A percentile compares a stretch with the other conserved stretches of the same genome.
These are phyloP conservation scores for Drosophila nigritarsus DNA, from an alignment of 2,888 invertebrate genomes.

Conservation along the genomic window DNA sequence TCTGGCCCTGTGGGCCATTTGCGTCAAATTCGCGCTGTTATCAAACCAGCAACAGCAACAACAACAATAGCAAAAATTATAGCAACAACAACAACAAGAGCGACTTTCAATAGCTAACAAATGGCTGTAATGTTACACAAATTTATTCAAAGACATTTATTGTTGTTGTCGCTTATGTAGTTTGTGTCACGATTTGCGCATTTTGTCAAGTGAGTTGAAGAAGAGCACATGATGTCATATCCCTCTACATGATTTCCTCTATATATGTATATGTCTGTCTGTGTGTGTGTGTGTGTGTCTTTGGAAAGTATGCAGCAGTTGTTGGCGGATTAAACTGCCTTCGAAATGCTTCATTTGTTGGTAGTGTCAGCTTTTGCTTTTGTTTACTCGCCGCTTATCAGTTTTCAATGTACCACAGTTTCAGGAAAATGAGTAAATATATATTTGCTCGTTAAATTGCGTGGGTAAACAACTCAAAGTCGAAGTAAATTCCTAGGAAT, in stretches of 20 bases:
- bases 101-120: slow-evolving; percentile 57
- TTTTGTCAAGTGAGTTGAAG: slow-evolving; percentile 49
- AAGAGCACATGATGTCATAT: slow-evolving; percentile 63
- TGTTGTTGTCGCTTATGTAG: slow-evolving; percentile 57
- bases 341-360: slow-evolving; percentile 18
- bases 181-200: slow-evolving; percentile 61
- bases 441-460: slow-evolving; percentile 30
- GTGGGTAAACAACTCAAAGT: slow-evolving; percentile 33
- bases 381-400: slow-evolving; percentile 46
- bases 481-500: slow-evolving; percentile 3
- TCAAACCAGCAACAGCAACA: slow-evolving; percentile 63
- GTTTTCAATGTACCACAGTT: slow-evolving; percentile 15
- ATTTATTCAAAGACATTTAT: slow-evolving; percentile 72
- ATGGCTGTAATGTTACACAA: slow-evolving; percentile 62
- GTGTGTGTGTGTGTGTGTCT: slow-evolving; percentile 13
- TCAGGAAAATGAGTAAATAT: slow-evolving; percentile 6
- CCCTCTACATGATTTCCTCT: neutral
- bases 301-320: slow-evolving; percentile 61
- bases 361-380: slow-evolving; percentile 11
- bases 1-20: slow-evolving; percentile 39
- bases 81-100: slow-evolving; percentile 22
- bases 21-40: slow-evolving; percentile 67
- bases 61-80: slow-evolving; percentile 12
- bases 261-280: neutral
- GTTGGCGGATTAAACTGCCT: slow-evolving; percentile 33